Evolutionary conservation across 1,140 invertebrate species (phyloP).

Genomic region (Ostrea edulis): DNA sequence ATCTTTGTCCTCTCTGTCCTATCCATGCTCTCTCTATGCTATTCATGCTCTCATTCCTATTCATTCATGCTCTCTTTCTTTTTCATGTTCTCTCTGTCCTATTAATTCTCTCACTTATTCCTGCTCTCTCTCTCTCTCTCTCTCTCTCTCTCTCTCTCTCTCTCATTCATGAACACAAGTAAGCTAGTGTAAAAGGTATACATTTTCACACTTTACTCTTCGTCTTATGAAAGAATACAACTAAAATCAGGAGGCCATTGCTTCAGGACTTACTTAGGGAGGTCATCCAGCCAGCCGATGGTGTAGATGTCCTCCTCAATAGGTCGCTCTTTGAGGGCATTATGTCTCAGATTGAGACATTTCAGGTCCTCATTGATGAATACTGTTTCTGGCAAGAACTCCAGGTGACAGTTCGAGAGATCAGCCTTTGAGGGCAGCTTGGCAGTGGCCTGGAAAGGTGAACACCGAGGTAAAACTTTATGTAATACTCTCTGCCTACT

Average conservation of each 20-base stretch:
- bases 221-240: neutral
- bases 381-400: constrained; percentile 78
- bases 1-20: too few relatives aligned
- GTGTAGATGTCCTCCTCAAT: constrained; percentile 79
- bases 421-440: constrained; percentile 78
- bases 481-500: neutral
- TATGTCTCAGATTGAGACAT: constrained; percentile 77
- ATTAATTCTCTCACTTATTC: too few relatives aligned
- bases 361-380: constrained; percentile 78
- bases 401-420: constrained; percentile 78
- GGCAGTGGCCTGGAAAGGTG: constrained; percentile 72
- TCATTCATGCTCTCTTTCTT: too few relatives aligned
- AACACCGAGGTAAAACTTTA: neutral
- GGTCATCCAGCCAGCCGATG: constrained; percentile 78
- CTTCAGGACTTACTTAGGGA: constrained; percentile 65
- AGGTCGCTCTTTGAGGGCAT: constrained; percentile 75
- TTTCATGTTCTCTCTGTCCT: too few relatives aligned
- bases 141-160: too few relatives aligned
- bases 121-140: too few relatives aligned
- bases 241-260: neutral
- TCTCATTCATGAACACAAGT: too few relatives aligned
- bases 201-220: too few relatives aligned
- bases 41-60: too few relatives aligned
- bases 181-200: too few relatives aligned
- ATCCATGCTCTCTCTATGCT: too few relatives aligned